A percentile compares a stretch with the other conserved stretches of the same genome.
phyloP scores from a whole-genome alignment of 2,113 vertebrate genomes.

The Chaetodon trifascialis region DNA sequence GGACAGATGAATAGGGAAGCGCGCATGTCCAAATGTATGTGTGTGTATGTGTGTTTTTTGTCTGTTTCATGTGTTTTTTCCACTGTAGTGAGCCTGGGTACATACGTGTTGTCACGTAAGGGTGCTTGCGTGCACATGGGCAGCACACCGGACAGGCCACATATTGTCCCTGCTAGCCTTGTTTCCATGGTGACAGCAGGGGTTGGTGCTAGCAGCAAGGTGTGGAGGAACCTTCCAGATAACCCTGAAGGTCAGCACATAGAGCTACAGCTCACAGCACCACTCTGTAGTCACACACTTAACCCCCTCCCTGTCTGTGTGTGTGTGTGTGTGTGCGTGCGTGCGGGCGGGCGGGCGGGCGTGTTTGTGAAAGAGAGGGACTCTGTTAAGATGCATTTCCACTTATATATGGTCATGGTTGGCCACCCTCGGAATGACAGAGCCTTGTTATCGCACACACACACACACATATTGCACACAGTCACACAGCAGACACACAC shows the following conservation, averaged over 20 bases:
- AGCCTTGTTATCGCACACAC: conserved; percentile 54
- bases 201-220: conserved; percentile 71
- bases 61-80: neutral
- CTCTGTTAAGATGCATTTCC: conserved; percentile 60
- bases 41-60: conserved; percentile 17
- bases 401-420: conserved; percentile 69
- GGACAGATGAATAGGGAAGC: conserved; percentile 56
- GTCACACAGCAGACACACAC: conserved; percentile 29
- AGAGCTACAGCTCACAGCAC: conserved; percentile 58
- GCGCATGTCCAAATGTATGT: conserved; percentile 39
- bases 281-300: conserved; percentile 56
- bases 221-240: conserved; percentile 79
- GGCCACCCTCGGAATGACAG: conserved; percentile 62
- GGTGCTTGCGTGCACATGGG: conserved; percentile 12
- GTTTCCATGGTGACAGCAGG: conserved; percentile 79
- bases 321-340: conserved; percentile 28
- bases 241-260: conserved; percentile 80
- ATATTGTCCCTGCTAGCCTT: conserved; percentile 70
- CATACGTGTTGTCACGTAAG: conserved; percentile 15
- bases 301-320: conserved; percentile 38
- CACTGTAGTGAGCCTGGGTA: neutral
- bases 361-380: conserved; percentile 20
- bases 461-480: conserved; percentile 15
- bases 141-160: conserved; percentile 54
- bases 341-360: conserved; percentile 4